Evolutionary conservation across 2,113 vertebrate species (phyloP), one percentile per base, ranked within the genome.

Genomic region (Oenanthe melanoleuca): DNA sequence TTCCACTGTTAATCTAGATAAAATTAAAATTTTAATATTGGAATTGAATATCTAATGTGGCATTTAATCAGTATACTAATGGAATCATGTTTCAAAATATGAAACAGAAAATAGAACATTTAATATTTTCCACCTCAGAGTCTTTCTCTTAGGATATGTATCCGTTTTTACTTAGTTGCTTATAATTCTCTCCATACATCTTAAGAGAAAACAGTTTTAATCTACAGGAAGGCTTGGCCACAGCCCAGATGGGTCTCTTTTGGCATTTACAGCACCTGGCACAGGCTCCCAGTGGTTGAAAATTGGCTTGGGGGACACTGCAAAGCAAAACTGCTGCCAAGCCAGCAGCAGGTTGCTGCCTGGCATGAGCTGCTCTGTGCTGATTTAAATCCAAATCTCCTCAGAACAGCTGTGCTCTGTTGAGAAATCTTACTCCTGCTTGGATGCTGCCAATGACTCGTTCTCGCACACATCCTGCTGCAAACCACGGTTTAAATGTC

Each of bases 21-120:
- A 79, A 94, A 93, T 79, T 79, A 88, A 89, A 89, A 72, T 66
- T 89, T 94, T 89, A 94, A 75, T 91, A 83, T 55, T 55, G 42
- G 78, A 88, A 82, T 80, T 70, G 73, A 88, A 78, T 86, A 80
- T 20, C 81, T 85, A 71, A 82, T 25, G 3, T 67, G 52, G 31
- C 44, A 92, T 93, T 95, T 87, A 91, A 89, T 94, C 75, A 92
- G 52, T 67, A 71, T 60, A 86, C 57, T 88, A 77, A 88, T 80
- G 42, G 89, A 79, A 91, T 88, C 75, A 53, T 64, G 9, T 83
- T 86, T 93, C 71, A 87, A 94, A 91, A 82, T 86, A 80, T 23
- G 57, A 92, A 95, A 77, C 38, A 88, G 45, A 84, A 92, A 93
- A 86, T 37, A 79, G 37, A 85, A 65, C 1, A 0, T 82, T 85